phyloP scores from a whole-genome alignment of 2,113 vertebrate genomes.

The Mormyrus lacerda region DNA sequence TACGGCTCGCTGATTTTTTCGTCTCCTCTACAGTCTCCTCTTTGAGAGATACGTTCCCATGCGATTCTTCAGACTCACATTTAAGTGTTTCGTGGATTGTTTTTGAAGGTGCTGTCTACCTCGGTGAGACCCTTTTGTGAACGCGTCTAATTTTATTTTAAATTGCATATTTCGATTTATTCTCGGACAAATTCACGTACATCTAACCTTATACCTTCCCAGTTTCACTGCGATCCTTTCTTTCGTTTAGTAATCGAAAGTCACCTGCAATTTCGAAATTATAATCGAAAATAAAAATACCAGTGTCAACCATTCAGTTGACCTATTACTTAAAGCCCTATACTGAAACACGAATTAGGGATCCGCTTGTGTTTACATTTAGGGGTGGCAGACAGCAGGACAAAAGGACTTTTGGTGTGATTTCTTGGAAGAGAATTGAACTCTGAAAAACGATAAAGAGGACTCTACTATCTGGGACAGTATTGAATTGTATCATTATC shows the following conservation, averaged over 20 bases:
- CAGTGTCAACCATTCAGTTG: neutral
- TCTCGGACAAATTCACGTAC: constrained; percentile 20
- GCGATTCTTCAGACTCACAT: constrained; percentile 81
- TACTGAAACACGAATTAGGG: constrained; percentile 16
- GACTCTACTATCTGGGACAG: constrained; percentile 28
- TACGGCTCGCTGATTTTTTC: constrained; percentile 27
- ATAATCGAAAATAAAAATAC: constrained; percentile 2
- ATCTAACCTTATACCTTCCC: constrained; percentile 10
- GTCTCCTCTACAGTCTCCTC: constrained; percentile 43
- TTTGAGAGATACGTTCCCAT: constrained; percentile 55
- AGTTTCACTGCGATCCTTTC: constrained; percentile 16
- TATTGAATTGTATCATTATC: constrained; percentile 15
- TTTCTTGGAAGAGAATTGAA: constrained; percentile 24
- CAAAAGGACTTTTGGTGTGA: constrained; percentile 35
- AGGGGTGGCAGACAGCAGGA: constrained; percentile 23
- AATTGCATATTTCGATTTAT: constrained; percentile 21
- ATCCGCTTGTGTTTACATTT: constrained; percentile 24
- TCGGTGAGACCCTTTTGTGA: constrained; percentile 31
- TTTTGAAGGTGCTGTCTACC: constrained; percentile 61
- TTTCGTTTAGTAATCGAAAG: constrained; percentile 20
- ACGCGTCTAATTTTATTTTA: constrained; percentile 12
- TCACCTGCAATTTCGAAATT: constrained; percentile 24
- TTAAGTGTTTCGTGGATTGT: constrained; percentile 80
- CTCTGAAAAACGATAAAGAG: constrained; percentile 19
- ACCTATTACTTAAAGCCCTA: constrained; percentile 14